A percentile compares a stretch with the other conserved stretches of the same genome.
Evolutionary conservation across 2,888 invertebrate genomes (phyloP).

Genomic region (Bugulina stolonifera): DNA sequence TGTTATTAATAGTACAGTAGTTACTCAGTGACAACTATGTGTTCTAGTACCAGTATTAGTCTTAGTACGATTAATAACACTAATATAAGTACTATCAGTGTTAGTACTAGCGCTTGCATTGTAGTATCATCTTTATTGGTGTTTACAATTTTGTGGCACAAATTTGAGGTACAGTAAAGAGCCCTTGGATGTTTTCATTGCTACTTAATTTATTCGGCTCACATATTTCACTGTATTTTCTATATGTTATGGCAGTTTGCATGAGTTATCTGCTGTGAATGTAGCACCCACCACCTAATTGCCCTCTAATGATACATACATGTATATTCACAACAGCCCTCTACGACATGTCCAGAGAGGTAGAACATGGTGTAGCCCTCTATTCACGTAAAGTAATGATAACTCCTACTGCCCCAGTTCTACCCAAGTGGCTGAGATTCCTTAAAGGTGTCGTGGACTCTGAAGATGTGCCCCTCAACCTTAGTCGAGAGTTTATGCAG

Average conservation of each 20-base stretch:
- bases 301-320: too few species aligned
- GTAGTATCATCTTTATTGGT: neutral
- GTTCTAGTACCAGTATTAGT: neutral
- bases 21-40: too few species aligned
- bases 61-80: neutral
- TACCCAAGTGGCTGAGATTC: conserved; percentile 92
- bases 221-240: too few species aligned
- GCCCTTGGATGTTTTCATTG: too few species aligned
- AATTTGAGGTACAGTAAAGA: too few species aligned
- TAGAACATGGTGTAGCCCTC: conserved; percentile 76
- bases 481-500: conserved; percentile 89
- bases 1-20: conserved; percentile 32
- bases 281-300: too few species aligned
- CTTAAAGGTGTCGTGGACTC: conserved; percentile 95
- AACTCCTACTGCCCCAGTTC: conserved; percentile 78
- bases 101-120: neutral
- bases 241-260: too few species aligned
- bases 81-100: neutral
- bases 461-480: conserved; percentile 94
- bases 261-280: too few species aligned
- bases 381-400: conserved; percentile 88
- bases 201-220: too few species aligned
- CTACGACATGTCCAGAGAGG: conserved; percentile 81
- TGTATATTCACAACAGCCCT: too few species aligned
- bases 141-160: too few species aligned